A percentile compares a stretch with the other conserved stretches of the same genome.
Evolutionary conservation across 2,113 vertebrate species (phyloP).

Genomic region (Nothocercus nigrocapillus): DNA sequence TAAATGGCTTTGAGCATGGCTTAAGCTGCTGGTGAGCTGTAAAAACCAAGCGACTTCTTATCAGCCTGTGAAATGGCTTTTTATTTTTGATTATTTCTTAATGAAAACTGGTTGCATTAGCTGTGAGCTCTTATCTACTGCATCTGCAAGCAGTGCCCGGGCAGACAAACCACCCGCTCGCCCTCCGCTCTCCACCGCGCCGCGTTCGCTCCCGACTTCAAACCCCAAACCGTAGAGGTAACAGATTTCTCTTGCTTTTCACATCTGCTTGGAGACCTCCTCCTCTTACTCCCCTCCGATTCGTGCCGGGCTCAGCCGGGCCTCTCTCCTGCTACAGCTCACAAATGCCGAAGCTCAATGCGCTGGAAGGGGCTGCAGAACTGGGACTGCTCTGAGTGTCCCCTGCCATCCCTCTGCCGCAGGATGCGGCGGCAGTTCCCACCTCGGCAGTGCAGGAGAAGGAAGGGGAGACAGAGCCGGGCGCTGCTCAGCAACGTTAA

Average conservation of each 20-base stretch:
- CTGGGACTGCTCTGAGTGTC: accelerated
- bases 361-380: neutral
- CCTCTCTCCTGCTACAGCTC: neutral
- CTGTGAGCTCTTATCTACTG: neutral
- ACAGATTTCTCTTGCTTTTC: neutral
- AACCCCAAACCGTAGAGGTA: accelerated
- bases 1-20: neutral
- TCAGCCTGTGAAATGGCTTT: slow-evolving; percentile 43
- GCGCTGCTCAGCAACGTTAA: neutral
- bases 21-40: neutral
- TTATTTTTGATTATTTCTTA: slow-evolving; percentile 66
- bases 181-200: neutral
- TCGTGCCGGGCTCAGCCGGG: neutral
- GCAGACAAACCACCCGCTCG: neutral
- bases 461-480: neutral
- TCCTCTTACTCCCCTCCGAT: neutral
- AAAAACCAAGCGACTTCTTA: neutral
- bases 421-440: neutral
- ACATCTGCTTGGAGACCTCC: neutral
- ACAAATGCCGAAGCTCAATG: accelerated
- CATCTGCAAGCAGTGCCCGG: neutral
- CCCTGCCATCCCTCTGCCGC: accelerated
- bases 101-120: slow-evolving; percentile 55
- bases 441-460: neutral
- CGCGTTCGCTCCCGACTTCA: neutral